These are phyloP conservation scores for Coleophora flavipennella DNA, from an alignment of 2,888 invertebrate species.

Conservation along the genomic window DNA sequence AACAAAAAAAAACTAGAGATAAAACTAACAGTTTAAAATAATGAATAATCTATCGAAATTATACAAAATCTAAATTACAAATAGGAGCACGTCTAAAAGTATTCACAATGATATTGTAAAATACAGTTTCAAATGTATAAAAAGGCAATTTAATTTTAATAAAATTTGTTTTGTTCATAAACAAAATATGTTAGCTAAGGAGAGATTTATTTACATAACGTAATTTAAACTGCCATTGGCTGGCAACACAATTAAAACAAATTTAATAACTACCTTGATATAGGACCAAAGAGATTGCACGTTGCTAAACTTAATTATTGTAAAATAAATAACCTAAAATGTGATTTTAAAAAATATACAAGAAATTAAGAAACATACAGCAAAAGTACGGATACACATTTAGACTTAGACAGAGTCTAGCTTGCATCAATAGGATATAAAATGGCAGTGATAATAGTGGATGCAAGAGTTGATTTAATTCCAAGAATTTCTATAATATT, in stretches of 20 bases:
- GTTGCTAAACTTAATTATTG: not conserved
- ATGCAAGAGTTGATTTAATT: too few relatives aligned
- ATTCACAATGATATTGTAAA: conserved; percentile 29
- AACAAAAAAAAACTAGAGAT: conserved; percentile 15
- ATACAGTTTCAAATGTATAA: conserved; percentile 27
- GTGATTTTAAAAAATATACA: too few relatives aligned
- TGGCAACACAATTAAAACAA: conserved; percentile 7
- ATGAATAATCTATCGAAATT: conserved; percentile 24
- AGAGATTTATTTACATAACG: conserved; percentile 7
- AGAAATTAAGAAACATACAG: too few relatives aligned
- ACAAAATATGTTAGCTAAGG: too few relatives aligned
- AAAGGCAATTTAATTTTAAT: conserved; percentile 23
- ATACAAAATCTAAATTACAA: conserved; percentile 10
- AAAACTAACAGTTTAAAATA: conserved; percentile 19
- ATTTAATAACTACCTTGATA: too few relatives aligned
- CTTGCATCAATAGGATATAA: too few relatives aligned
- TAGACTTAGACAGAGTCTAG: too few relatives aligned
- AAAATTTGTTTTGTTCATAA: not conserved
- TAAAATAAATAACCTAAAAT: too few relatives aligned
- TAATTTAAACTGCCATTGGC: conserved; percentile 8
- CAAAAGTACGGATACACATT: too few relatives aligned
- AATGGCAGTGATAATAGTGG: too few relatives aligned
- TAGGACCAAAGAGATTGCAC: conserved; percentile 18
- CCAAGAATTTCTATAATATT: too few relatives aligned
- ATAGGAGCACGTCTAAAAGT: conserved; percentile 43